Evolutionary conservation across 2,797 vertebrate genomes (phyloP), one percentile per base, ranked within the genome.

Genomic region (Cirrhinus mrigala): DNA sequence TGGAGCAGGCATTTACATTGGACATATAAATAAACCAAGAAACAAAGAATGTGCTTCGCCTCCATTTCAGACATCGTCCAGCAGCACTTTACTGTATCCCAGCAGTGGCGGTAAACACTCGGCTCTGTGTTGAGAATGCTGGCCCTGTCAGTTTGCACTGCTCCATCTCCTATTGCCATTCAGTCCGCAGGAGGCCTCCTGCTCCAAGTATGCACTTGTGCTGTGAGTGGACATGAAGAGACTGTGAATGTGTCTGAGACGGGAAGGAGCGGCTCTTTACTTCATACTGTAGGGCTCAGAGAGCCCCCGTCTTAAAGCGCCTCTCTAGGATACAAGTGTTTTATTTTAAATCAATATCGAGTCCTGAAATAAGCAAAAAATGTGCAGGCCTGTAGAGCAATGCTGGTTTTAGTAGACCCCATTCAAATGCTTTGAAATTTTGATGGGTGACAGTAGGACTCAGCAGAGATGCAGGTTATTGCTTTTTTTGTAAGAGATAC

Each of bases 181-280:
- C 88, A 86, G 85, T 69, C 86, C 85, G 86, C 85, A 81, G 87
- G 82, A 81, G 85, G 88, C 77, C 62, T 84, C 70, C 78, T 75
- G 70, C 77, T 60, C 86, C 0, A 40, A 90, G 88, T 86, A 79
- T 64, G 78, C 84, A 77, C 89, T 88, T 54, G 29, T 84, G 66
- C 64, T 74, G 40, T 27, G 79, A 82, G 88, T 69, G 78, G 78
- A 90, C 90, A 89, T 85, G 79, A 78, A 88, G 77, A 70, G 89
- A 90, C 89, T 89, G 77, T 84, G 81, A 90, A 89, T 89, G 46
- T 77, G 85, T 81, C 40, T 37, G 16, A 44, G 46, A 22, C 29
- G 24, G 71, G 52, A 22, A 37, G 14, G 70, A 33, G 56, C 69
- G 68, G 77, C 68, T 14, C 70, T 76, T 71, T 54, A 85, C 40